Base-by-base conservation (phyloP, 2,888 invertebrate genomes). In the Holacanthella duospinosa region DNA sequence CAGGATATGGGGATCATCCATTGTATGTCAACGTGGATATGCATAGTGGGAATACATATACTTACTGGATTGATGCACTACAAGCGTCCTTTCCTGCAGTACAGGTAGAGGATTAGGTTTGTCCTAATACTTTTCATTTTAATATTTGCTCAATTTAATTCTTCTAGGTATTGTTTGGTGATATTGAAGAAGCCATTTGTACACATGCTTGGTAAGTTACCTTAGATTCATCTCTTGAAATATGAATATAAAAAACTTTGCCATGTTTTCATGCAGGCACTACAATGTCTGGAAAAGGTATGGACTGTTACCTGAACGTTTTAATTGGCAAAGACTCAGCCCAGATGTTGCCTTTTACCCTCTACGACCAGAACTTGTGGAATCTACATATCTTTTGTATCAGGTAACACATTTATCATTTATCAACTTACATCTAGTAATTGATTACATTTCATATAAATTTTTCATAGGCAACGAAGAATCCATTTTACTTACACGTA, bases 21-120 rank as follows among this genome's bases (percentile, higher is more conserved):
- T 75, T 85, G 9, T 85, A 82, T 75, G 82, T 84, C 2, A 85
- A 85, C 77, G 84, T 84, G 1, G 81, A 85, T 72, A 83, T 85
- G 82, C 77, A 79, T 60, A 82, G 79, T 71, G 84, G 84, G 3
- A 78, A 79, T 56, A 79, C 81, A 3, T 75, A 79, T 57, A 84
- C 82, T 63, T 80, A 82, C 57, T 85, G 85, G 84, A 81, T 85
- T 55, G 85, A 85, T 75, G 79, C 84, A 1, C 75, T 85, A 27
- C 83, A 84, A 75, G 83, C 75, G 25, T 74, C 76, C n/a, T 76
- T 76, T 73, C 76, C 78, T 25, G 79, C 78, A 21, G 75, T 79
- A 44, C 78, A 79, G 73, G 74, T 74, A 62, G n/a, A n/a, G n/a
- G n/a, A n/a, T n/a, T n/a, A n/a, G n/a, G n/a, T 54, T 43, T 53